Evolutionary conservation across 1,140 invertebrate genomes (phyloP).

Genomic region (Hyphantria cunea): DNA sequence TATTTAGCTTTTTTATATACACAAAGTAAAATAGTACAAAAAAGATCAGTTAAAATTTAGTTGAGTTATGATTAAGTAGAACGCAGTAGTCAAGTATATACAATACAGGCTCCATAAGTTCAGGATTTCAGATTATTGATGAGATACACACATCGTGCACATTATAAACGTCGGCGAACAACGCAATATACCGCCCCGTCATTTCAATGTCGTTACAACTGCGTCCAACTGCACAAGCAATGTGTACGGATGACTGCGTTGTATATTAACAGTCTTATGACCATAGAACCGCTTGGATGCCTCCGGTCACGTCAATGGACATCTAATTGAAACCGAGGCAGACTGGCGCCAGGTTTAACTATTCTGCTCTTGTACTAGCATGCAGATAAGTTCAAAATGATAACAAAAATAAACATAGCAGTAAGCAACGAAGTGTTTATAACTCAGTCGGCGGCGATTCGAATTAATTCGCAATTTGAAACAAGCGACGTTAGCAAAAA

Average conservation of each 20-base stretch:
- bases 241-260: slow-evolving; percentile 1
- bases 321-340: slow-evolving; percentile 32
- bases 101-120: neutral
- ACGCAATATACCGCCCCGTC: neutral
- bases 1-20: too few relatives aligned
- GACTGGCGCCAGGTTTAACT: slow-evolving; percentile 12
- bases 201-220: slow-evolving; percentile 3
- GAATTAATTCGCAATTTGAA: slow-evolving; percentile 47
- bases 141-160: neutral
- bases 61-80: too few relatives aligned
- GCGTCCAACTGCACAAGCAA: neutral
- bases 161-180: slow-evolving; percentile 4
- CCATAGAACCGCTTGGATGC: slow-evolving; percentile 7
- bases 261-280: slow-evolving; percentile 5
- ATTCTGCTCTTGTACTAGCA: slow-evolving; percentile 10
- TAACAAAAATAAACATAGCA: slow-evolving; percentile 18
- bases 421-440: slow-evolving; percentile 5
- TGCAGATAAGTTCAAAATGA: slow-evolving; percentile 7
- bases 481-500: slow-evolving; percentile 44
- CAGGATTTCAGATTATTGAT: too few relatives aligned
- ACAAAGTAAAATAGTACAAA: too few relatives aligned
- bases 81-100: too few relatives aligned
- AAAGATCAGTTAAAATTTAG: too few relatives aligned
- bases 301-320: slow-evolving; percentile 12
- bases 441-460: slow-evolving; percentile 20